Evolutionary conservation across 64 coral and sea anemone genomes (phyloP), one percentile per base, ranked within the genome.

Genomic region (Trachythela sp.): DNA sequence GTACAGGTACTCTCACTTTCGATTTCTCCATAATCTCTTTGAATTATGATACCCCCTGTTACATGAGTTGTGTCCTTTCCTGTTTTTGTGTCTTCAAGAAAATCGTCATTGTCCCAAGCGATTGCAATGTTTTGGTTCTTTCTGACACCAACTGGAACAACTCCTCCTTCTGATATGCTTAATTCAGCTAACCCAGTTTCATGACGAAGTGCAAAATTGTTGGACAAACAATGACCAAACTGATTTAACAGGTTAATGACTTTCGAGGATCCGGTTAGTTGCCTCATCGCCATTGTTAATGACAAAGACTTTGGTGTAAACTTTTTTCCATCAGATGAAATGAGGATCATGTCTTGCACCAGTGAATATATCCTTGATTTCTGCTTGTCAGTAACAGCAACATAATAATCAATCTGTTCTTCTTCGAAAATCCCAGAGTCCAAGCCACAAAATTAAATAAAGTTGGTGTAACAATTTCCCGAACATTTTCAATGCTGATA

Each of bases 41-140:
- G 71, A 27, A 77, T 77, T 77, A 39, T 39, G 9, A 77, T 77
- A n/a, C 71, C 71, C 71, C 71, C 71, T 18, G 71, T 77, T 1
- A 77, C 71, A 77, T 77, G 71, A 77, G 71, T 77, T n/a, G 71
- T 77, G 71, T 77, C 71, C 71, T 77, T 77, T 77, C 71, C 71
- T 77, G 71, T 77, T 15, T 77, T 77, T 39, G 31, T 77, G 17
- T 77, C 71, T 77, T 77, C 71, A 9, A 77, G 26, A n/a, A 77
- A 77, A 27, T 77, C 71, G 71, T 77, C 71, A 77, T 77, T 14
- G 71, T 77, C 71, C 71, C 54, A 59, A 22, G 31, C 71, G 9
- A 77, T 77, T 13, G 71, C 26, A 77, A 77, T 27, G 31, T 39
- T 77, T 77, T 77, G 71, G 36, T 77, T 33, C 71, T 77, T 77